Base-by-base conservation (phyloP, 2,113 vertebrate species). In the Dinomys branickii region DNA sequence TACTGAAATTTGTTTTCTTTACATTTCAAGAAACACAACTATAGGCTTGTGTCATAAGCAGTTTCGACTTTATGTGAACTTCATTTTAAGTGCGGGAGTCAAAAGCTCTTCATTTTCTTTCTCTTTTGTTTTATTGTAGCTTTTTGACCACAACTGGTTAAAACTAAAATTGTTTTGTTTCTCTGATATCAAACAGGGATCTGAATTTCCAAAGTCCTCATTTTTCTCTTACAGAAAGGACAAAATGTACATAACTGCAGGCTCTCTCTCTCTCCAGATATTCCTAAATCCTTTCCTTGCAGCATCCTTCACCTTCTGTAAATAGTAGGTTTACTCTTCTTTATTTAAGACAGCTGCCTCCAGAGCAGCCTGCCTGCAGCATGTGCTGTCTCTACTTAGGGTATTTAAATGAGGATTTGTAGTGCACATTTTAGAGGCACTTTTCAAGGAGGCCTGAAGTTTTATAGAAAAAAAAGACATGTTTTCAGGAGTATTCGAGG, bases 311-410 rank as follows among this genome's bases (percentile, higher is more conserved):
- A 99, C 99, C 99, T 99, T 99, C 99, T 99, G 99, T 99, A 99
- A 99, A 99, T 99, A 99, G 99, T 99, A 99, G 98, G 98, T 99
- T 99, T 99, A 99, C 98, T 99, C 99, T 99, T 99, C 99, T 99
- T 99, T 99, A 99, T 99, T 98, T 98, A 99, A 99, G 99, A 99
- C 99, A 98, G 99, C 98, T 85, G 99, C 98, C 98, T 99, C 99
- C 94, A 99, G 99, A 99, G 98, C 95, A 98, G 99, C 99, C 95
- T 99, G 99, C 99, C 99, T 99, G 98, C 97, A 98, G 99, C 98
- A 98, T 98, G 98, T 98, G 95, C 99, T 98, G 98, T 99, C 99
- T 99, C 98, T 98, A 97, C 99, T 99, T 99, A 99, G 99, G 99
- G 99, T 99, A 99, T 99, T 99, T 99, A 99, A 99, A 98, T 99